These are phyloP conservation scores for Gopherus evgoodei DNA, from an alignment of 2,113 vertebrate species.

Conservation along the genomic window DNA sequence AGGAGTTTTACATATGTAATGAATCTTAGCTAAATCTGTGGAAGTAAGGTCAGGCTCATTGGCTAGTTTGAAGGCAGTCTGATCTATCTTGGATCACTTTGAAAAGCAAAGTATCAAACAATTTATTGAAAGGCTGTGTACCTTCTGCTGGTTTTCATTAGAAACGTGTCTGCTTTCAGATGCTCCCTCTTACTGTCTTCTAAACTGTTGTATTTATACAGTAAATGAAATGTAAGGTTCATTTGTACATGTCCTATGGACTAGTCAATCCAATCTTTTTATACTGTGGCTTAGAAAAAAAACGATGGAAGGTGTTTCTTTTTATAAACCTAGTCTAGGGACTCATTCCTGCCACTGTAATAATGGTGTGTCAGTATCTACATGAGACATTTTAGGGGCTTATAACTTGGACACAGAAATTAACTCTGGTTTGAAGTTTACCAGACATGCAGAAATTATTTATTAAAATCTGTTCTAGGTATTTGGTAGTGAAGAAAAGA, in stretches of 20 bases:
- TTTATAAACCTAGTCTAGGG: accelerated
- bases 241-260: accelerated
- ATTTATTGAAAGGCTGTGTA: too few species aligned
- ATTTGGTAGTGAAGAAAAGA: accelerated
- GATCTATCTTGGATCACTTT: background rate
- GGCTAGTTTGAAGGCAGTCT: accelerated
- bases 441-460: accelerated
- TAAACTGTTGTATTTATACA: background rate
- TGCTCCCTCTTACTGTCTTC: accelerated
- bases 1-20: accelerated
- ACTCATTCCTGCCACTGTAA: background rate
- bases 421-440: accelerated
- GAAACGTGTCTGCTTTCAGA: background rate
- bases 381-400: background rate
- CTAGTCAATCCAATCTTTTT: accelerated
- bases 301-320: accelerated
- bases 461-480: background rate
- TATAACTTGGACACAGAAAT: accelerated
- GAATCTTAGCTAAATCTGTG: accelerated
- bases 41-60: background rate
- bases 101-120: accelerated
- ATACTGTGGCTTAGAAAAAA: background rate
- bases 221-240: accelerated
- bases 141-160: background rate
- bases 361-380: accelerated